phyloP scores from a whole-genome alignment of 1,140 invertebrate genomes.

The Drosophila mauritiana region DNA sequence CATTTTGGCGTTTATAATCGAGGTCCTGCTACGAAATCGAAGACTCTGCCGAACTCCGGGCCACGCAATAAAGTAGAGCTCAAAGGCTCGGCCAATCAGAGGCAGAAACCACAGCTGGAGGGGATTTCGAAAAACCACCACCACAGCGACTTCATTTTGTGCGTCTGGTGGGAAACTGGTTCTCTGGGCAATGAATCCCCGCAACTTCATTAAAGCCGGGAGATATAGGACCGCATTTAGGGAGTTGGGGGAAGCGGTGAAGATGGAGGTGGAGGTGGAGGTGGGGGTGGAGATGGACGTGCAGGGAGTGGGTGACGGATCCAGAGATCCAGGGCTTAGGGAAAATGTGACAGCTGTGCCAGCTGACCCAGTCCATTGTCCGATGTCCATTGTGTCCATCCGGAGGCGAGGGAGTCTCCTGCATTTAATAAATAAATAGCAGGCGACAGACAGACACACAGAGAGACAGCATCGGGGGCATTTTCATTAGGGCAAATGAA shows the following conservation, averaged over 20 bases:
- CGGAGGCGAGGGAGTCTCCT: constrained; percentile 30
- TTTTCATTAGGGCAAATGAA: constrained; percentile 60
- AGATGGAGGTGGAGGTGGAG: not conserved
- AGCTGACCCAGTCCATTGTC: constrained; percentile 62
- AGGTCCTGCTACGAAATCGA: constrained; percentile 6
- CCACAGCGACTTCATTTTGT: constrained; percentile 47
- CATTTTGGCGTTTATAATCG: constrained; percentile 21
- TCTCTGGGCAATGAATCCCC: constrained; percentile 35
- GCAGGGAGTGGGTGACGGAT: constrained; percentile 8
- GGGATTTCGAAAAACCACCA: constrained; percentile 40
- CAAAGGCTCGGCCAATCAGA: constrained; percentile 24
- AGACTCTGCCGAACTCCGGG: constrained; percentile 5
- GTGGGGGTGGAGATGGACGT: not conserved
- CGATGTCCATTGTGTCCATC: constrained; percentile 23
- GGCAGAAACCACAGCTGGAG: constrained; percentile 17
- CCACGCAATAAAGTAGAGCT: not conserved
- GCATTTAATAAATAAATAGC: constrained; percentile 81
- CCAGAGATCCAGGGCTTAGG: constrained; percentile 41
- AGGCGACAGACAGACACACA: constrained; percentile 60
- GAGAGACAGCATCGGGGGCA: constrained; percentile 43
- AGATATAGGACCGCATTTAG: not conserved
- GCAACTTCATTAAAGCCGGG: constrained; percentile 52
- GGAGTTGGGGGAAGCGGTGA: not conserved
- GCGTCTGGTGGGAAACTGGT: constrained; percentile 33
- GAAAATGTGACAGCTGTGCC: constrained; percentile 79